Base-by-base conservation (phyloP, 2,888 invertebrate species). In the Sclerodermus sp. region DNA sequence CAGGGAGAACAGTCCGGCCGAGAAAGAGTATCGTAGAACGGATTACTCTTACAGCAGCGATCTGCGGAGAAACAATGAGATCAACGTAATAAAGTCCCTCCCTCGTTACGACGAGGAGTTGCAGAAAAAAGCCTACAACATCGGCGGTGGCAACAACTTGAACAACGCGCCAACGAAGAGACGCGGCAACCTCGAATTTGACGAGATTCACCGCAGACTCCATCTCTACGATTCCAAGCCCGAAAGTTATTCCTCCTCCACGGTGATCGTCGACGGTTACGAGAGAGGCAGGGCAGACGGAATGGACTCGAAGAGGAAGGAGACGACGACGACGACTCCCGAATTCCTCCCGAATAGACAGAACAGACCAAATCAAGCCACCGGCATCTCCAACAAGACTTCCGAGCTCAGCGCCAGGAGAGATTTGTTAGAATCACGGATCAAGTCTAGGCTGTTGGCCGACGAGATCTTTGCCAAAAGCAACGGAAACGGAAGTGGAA, bases 401-500 rank as follows among this genome's bases (percentile, higher is more conserved):
- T 80, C 76, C 42, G 87, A 89, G 67, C 72, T 91, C 49, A 88
- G 90, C 67, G 87, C 88, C 29, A 80, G 91, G 44, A 81, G 91
- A 13, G 87, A 90, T 54, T 82, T 89, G 34, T 79, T 91, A 13
- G 90, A 91, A 73, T 90, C 90, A 0, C 82, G 90, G 52, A 84
- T 91, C 42, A 85, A 88, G 50, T 86, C 87, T 29, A 82, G 88
- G 41, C 80, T 79, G 60, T 77, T 75, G 18, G 79, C 75, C 29
- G 82, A 82, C 49, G 76, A 76, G 39, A 67, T 71, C 49, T 75
- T 74, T 51, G 69, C 71, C 9, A 66, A 68, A 15, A 71, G 70
- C 8, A 23, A 23, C 23, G n/a, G n/a, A n/a, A n/a, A n/a, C n/a
- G n/a, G n/a, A n/a, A n/a, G n/a, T n/a, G n/a, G n/a, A n/a, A n/a